phyloP scores from a whole-genome alignment of 2,797 vertebrate species.

The Hydrolagus colliei region DNA sequence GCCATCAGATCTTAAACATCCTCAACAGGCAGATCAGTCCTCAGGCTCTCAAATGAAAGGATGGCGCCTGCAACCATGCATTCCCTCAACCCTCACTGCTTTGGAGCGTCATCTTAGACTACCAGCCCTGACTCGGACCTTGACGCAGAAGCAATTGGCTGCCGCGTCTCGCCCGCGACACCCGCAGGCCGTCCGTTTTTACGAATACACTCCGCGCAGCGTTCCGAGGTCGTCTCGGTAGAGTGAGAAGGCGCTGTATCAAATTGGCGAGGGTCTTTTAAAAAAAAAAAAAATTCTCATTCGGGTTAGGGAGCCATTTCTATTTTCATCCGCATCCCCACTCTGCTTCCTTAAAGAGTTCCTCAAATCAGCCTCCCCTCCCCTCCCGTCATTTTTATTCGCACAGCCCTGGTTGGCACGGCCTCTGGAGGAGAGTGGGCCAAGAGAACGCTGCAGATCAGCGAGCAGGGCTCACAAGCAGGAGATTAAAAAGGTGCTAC shows the following conservation, averaged over 20 bases:
- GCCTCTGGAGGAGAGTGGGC: not conserved
- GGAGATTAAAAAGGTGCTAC: conserved; percentile 17
- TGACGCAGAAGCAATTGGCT: not conserved
- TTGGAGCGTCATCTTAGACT: not conserved
- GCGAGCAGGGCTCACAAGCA: not conserved
- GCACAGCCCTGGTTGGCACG: not conserved
- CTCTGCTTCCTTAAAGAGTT: no score
- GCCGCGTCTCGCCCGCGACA: no score
- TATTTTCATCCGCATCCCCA: no score
- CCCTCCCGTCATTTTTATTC: not conserved
- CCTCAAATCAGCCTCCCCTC: no score
- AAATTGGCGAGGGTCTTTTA: no score
- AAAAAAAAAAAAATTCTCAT: no score
- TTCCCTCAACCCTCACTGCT: not conserved
- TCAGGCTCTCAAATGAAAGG: not conserved
- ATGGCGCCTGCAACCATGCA: not conserved
- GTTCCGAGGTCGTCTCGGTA: no score
- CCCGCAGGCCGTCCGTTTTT: no score
- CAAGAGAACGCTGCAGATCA: not conserved
- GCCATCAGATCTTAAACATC: not conserved
- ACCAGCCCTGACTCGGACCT: not conserved
- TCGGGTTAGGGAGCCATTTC: no score
- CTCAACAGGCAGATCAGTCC: not conserved
- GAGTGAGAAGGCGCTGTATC: no score
- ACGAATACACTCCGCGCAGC: no score